Evolutionary conservation across 1,140 invertebrate species (phyloP), one percentile per base, ranked within the genome.

Genomic region (Teleopsis dalmanni): DNA sequence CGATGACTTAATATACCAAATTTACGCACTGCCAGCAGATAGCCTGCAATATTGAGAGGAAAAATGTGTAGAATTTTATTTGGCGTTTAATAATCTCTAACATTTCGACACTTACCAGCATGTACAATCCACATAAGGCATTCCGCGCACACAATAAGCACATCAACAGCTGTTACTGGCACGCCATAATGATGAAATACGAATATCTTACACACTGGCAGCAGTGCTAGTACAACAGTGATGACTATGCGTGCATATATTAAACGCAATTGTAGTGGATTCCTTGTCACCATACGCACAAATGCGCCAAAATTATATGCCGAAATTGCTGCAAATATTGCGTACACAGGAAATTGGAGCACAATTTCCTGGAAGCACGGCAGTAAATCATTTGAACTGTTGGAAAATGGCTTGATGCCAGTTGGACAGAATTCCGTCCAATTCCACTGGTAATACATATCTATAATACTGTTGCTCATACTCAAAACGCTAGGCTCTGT

Each of bases 301-400:
- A 79, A 78, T 57, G 76, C 76, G 16, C 85, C 87, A 52, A 84
- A 80, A 66, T 86, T 84, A 72, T 84, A 92, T 2, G 83, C 79
- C 25, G 88, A 91, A 38, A 79, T 62, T 19, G 85, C 73, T 7
- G 85, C 81, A 50, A 91, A 74, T 18, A 88, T 67, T 35, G 78
- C 75, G 51, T 84, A 78, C 26, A 82, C 63, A 21, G 88, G 87
- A 48, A 87, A 76, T 65, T 84, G 76, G 35, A 88, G 73, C 54
- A 79, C 81, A 34, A 89, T 62, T 61, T 87, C 79, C 67, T 90
- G 85, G 63, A 91, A 91, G 66, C 90, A 93, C 36, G 81, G 71
- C 53, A 85, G 80, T 56, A 91, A 75, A 69, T 90, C 85, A 57
- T 81, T 79, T 7, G 75, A 77, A n/a, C 72, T 61, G 14, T 76